Percentiles rank a stretch among this genome's conserved stretches.
Conservation (phyloP, 2,113 vertebrate species). For the Larimichthys polyactis region DNA sequence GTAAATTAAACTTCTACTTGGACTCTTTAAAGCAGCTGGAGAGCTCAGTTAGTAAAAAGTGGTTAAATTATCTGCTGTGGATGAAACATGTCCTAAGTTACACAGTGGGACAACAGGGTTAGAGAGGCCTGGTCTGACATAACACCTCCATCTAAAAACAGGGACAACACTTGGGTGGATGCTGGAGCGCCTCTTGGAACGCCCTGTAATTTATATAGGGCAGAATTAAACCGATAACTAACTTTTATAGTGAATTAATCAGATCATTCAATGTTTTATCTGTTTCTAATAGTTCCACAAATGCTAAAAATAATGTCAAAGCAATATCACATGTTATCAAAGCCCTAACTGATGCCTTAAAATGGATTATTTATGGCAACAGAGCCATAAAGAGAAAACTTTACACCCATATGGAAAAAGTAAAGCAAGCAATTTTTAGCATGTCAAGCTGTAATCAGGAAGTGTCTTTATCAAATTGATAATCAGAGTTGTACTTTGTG, state of each 20-base stretch:
- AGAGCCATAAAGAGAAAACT: not conserved
- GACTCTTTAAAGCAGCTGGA: not conserved
- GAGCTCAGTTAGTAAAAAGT: not conserved
- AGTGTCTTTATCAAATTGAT: not conserved
- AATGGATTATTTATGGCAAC: not conserved
- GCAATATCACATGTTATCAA: not conserved
- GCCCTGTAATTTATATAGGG: not conserved
- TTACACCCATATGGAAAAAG: not conserved
- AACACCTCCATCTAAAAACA: not conserved
- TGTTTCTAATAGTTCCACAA: not conserved
- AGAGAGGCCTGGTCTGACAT: not conserved
- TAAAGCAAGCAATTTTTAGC: not conserved
- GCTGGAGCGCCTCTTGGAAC: not conserved
- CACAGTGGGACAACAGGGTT: not conserved
- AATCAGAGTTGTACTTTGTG: not conserved
- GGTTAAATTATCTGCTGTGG: not conserved
- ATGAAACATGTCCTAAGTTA: not conserved
- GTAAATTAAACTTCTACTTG: not conserved
- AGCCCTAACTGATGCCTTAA: not conserved
- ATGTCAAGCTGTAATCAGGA: not conserved
- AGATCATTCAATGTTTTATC: not conserved
- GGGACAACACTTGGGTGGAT: not conserved
- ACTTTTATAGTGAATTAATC: not conserved
- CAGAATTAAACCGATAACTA: not conserved
- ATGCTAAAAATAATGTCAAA: not conserved